phyloP scores from a whole-genome alignment of 1,140 invertebrate genomes.

The Polypedilum vanderplanki region DNA sequence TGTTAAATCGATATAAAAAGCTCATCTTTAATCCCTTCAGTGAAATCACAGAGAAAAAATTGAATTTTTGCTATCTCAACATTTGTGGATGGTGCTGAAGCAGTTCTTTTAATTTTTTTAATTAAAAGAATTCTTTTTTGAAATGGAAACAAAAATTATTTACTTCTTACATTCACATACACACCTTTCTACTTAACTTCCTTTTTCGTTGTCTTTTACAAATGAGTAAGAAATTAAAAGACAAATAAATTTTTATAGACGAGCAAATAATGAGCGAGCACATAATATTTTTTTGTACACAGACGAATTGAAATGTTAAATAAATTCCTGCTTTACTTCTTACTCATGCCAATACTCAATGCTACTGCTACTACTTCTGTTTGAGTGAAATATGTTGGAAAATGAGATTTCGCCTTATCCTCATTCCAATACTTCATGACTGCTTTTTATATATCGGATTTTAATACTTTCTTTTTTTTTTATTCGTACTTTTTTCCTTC shows the following conservation, averaged over 20 bases:
- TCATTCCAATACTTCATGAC: not conserved
- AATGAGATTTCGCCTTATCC: not conserved
- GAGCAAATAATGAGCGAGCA: constrained; percentile 4
- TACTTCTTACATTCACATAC: too few relatives aligned
- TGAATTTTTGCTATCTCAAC: too few relatives aligned
- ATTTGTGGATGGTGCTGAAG: too few relatives aligned
- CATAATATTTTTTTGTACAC: not conserved
- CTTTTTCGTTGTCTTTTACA: too few relatives aligned
- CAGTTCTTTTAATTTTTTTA: not conserved
- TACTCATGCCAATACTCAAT: too few relatives aligned
- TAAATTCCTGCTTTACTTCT: not conserved
- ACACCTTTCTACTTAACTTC: not conserved
- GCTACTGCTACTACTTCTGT: too few relatives aligned
- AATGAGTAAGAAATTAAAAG: not conserved
- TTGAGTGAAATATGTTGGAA: not conserved
- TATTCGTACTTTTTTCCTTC: not conserved
- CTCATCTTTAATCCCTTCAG: constrained; percentile 5
- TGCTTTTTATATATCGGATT: not conserved
- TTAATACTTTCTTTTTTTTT: constrained; percentile 20
- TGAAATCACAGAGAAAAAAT: too few relatives aligned
- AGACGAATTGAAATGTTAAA: constrained; percentile 19
- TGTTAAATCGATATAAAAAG: constrained; percentile 13
- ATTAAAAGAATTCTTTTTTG: constrained; percentile 5
- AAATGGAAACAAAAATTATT: too few relatives aligned
- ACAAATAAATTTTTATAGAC: constrained; percentile 8